Conservation (phyloP, 2,113 vertebrate species). For the Talpa occidentalis region DNA sequence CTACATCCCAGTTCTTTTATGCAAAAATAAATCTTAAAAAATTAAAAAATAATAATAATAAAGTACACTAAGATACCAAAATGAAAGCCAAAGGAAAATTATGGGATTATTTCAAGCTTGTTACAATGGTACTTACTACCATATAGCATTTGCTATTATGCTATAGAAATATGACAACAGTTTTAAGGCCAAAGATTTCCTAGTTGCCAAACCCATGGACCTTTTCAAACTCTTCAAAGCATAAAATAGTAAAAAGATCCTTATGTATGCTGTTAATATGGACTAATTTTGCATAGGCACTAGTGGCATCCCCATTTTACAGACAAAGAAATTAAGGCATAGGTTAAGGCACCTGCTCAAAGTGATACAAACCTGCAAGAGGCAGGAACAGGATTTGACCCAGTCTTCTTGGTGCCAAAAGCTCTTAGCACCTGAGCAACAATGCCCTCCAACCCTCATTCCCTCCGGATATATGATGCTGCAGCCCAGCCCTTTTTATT, state of each 20-base stretch:
- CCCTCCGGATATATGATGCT: not conserved
- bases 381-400: not conserved
- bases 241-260: not conserved
- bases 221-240: conserved; percentile 9
- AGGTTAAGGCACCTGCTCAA: not conserved
- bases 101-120: not conserved
- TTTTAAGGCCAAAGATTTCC: not conserved
- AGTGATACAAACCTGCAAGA: not conserved
- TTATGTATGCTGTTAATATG: not conserved
- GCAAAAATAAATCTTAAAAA: too few species aligned
- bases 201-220: not conserved
- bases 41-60: too few species aligned
- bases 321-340: not conserved
- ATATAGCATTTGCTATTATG: not conserved
- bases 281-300: not conserved
- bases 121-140: not conserved
- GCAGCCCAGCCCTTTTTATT: not conserved
- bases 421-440: not conserved
- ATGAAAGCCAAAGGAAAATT: not conserved
- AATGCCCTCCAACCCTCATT: not conserved
- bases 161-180: not conserved
- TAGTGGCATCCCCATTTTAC: not conserved
- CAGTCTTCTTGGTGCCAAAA: not conserved
- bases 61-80: not conserved
- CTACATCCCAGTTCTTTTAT: too few species aligned